These are phyloP conservation scores for Cremastinae sp. DNA, from an alignment of 2,888 invertebrate genomes.

Conservation along the genomic window DNA sequence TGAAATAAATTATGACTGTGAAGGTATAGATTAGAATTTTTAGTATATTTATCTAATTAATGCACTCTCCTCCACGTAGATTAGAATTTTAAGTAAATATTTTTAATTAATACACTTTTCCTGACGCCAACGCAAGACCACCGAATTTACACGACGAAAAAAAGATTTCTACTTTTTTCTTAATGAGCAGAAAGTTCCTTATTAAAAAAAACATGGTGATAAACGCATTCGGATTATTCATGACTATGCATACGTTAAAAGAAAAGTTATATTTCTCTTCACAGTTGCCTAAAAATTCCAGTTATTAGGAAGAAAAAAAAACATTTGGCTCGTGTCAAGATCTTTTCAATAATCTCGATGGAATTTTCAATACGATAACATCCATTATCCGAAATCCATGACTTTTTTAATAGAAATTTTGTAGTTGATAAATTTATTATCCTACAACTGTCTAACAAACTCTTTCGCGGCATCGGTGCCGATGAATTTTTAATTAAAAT, in stretches of 20 bases:
- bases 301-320: background rate
- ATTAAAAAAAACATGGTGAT: background rate
- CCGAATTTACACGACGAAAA: constrained; percentile 5
- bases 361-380: constrained; percentile 3
- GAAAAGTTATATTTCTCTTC: constrained; percentile 2
- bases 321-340: background rate
- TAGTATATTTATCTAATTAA: no score
- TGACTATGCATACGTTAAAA: constrained; percentile 22
- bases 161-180: constrained; percentile 1
- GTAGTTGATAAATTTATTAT: no score
- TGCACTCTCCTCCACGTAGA: no score
- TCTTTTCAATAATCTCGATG: constrained; percentile 12
- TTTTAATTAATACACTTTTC: constrained; percentile 15
- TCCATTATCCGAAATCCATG: no score
- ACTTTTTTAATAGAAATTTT: no score
- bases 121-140: constrained; percentile 16
- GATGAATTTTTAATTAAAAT: background rate
- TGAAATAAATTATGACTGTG: no score
- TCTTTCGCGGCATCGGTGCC: background rate
- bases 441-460: no score
- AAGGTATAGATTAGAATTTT: no score
- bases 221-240: constrained; percentile 14
- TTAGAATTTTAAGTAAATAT: background rate
- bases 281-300: constrained; percentile 11
- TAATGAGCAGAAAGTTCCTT: background rate